Evolutionary conservation across 2,888 invertebrate genomes (phyloP).

Genomic region (Gryllus longicercus): DNA sequence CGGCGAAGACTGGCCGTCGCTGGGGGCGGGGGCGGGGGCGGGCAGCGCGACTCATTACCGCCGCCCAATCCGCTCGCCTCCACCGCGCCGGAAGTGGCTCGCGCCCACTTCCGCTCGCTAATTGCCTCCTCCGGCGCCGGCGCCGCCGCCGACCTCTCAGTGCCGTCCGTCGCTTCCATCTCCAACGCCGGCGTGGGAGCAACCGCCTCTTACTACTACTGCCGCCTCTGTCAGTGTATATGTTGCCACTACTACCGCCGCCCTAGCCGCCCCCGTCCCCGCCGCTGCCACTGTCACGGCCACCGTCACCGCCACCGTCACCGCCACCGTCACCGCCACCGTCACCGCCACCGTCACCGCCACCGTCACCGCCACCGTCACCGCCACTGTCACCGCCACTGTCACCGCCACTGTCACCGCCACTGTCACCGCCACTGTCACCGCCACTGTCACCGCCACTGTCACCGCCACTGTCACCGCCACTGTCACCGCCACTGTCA

Average conservation of each 20-base stretch:
- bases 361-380: background rate
- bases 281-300: conserved; percentile 42
- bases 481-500: conserved; percentile 40
- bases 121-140: conserved; percentile 5
- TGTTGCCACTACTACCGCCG: background rate
- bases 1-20: too few species aligned
- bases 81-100: background rate
- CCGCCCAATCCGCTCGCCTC: conserved; percentile 18
- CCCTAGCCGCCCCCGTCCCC: conserved; percentile 35
- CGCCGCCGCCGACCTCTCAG: too few species aligned
- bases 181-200: background rate
- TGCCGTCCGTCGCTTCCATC: background rate
- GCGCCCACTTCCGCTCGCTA: conserved; percentile 19
- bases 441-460: conserved; percentile 35
- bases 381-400: background rate
- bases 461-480: conserved; percentile 35
- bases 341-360: too few species aligned
- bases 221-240: conserved; percentile 32
- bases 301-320: conserved; percentile 36
- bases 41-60: too few species aligned
- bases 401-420: conserved; percentile 35
- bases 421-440: conserved; percentile 43
- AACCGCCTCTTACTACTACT: conserved; percentile 28
- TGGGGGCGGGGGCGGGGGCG: too few species aligned
- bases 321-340: conserved; percentile 39